Percentiles rank a stretch among this genome's conserved stretches.
Conservation (phyloP, 2,113 vertebrate species). For the Pterocles burchelli region DNA sequence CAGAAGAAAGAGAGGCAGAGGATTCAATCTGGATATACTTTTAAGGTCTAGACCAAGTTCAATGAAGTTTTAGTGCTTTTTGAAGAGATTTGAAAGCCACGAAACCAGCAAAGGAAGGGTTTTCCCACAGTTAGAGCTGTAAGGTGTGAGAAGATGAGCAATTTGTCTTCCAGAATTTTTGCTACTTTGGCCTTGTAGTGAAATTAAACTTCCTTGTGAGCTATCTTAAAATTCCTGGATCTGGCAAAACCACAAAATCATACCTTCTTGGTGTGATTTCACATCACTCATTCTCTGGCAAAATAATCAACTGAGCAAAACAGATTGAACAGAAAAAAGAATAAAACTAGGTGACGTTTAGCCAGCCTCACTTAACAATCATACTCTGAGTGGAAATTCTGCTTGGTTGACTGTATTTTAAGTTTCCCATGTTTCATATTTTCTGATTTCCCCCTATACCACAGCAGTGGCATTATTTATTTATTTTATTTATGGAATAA, state of each 20-base stretch:
- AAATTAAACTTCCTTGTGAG: background rate
- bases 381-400: background rate
- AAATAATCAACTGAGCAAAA: background rate
- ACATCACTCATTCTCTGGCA: background rate
- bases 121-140: background rate
- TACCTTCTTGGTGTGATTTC: background rate
- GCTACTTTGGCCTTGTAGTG: background rate
- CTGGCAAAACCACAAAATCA: background rate
- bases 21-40: background rate
- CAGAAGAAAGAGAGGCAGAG: background rate
- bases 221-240: background rate
- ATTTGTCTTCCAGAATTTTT: background rate
- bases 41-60: background rate
- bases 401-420: background rate
- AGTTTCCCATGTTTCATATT: background rate
- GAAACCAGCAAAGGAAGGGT: background rate
- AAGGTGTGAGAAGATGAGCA: background rate
- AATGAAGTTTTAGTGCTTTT: background rate
- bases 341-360: background rate
- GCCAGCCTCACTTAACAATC: background rate
- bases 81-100: background rate
- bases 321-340: background rate
- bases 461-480: background rate
- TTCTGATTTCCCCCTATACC: background rate
- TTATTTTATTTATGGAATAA: background rate